Conservation (phyloP, 1,140 invertebrate genomes). For the Apis cerana region DNA sequence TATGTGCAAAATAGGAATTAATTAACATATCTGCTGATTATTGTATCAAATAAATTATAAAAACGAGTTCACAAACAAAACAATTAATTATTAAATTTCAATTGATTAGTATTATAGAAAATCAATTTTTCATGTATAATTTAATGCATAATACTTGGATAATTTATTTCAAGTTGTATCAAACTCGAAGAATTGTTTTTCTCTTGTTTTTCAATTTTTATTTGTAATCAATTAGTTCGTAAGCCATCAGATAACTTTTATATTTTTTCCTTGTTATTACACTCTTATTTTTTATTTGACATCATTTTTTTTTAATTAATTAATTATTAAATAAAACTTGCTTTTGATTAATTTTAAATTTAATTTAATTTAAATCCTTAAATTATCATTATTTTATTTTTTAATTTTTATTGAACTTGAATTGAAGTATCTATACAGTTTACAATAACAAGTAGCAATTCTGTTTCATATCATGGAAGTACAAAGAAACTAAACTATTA, state of each 20-base stretch:
- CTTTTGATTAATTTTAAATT: background rate
- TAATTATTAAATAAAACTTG: background rate
- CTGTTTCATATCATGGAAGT: background rate
- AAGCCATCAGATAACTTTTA: background rate
- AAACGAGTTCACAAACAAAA: background rate
- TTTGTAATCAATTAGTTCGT: background rate
- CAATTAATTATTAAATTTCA: background rate
- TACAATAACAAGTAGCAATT: background rate
- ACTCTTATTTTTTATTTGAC: background rate
- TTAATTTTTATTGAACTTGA: background rate
- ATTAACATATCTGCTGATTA: background rate
- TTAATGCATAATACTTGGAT: background rate
- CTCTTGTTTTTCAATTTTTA: no score
- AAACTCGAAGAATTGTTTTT: background rate
- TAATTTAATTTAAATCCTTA: no score
- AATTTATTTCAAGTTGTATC: slow-evolving; percentile 18
- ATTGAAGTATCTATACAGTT: background rate
- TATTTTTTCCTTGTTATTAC: background rate
- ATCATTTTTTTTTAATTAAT: background rate
- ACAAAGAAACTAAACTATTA: slow-evolving; percentile 15
- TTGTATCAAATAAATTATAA: background rate
- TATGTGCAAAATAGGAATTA: background rate
- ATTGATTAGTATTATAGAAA: slow-evolving; percentile 36
- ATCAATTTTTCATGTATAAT: slow-evolving; percentile 52
- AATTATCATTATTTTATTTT: no score